Evolutionary conservation across 2,888 invertebrate species (phyloP), one percentile per base, ranked within the genome.

Genomic region (Acanthosepion lycidas): DNA sequence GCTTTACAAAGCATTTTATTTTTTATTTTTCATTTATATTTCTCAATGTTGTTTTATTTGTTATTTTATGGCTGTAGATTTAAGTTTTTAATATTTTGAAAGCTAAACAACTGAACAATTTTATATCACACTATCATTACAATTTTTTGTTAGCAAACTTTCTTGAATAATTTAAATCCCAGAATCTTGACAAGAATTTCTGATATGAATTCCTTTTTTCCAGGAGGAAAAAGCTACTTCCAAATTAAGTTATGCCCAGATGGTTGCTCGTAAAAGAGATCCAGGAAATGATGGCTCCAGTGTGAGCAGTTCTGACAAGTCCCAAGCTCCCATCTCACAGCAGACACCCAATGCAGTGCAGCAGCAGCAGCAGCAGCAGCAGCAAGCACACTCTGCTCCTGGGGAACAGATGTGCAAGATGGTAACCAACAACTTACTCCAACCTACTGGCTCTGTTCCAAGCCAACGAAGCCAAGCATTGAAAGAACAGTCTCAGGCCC

Each of bases 231-330:
- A 95, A 94, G 49, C 94, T 42, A 94, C 94, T n/a, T 96, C 96
- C 93, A 96, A 96, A 95, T 95, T 96, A 64, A 96, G 96, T 95
- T 97, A 96, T 95, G 97, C 97, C 95, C 96, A 96, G 96, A 96
- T 97, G 97, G 96, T 96, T 94, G 96, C 96, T 94, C 95, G 95
- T 23, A 94, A 94, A 64, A 94, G 95, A 92, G 96, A 95, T 78
- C 94, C 95, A 15, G 96, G 96, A 92, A 95, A 95, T 91, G 96
- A 95, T 92, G 95, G 95, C n/a, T 95, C 95, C 93, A 94, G 95
- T 9, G 94, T 95, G 91, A 92, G 95, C 92, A 94, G 91, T 64
- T 55, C 94, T 20, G 94, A 94, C 59, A 94, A 94, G 28, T 33
- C n/a, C 3, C 94, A 95, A 94, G n/a, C 94, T 59, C 9, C 94